Percentiles rank a stretch among this genome's conserved stretches.
Conservation (phyloP, 2,797 vertebrate genomes). For the Peromyscus eremicus region DNA sequence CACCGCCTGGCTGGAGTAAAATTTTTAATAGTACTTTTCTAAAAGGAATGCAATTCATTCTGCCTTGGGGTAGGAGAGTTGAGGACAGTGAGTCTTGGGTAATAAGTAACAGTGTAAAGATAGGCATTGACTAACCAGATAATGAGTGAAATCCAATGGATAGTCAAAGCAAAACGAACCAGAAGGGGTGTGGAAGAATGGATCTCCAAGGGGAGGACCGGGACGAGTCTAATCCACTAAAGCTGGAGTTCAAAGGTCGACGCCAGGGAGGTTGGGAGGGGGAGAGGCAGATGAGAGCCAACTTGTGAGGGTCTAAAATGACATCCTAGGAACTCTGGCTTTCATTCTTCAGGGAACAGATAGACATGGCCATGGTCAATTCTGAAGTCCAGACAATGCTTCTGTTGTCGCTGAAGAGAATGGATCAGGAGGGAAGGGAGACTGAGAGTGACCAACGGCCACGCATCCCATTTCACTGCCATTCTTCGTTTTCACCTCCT, state of each 20-base stretch:
- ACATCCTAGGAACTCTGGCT: background rate
- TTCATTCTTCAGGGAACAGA: background rate
- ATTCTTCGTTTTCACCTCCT: background rate
- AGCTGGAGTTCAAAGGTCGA: background rate
- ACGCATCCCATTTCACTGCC: background rate
- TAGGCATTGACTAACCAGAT: slow-evolving; percentile 27
- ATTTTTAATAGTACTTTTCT: background rate
- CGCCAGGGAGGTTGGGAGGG: background rate
- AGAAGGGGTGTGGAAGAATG: background rate
- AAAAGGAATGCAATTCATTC: slow-evolving; percentile 54
- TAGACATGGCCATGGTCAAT: background rate
- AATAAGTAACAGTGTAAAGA: slow-evolving; percentile 62
- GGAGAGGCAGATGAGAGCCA: background rate
- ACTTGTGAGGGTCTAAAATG: background rate
- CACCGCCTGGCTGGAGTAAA: too few species aligned
- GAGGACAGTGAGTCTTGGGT: slow-evolving; percentile 45
- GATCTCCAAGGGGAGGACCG: background rate
- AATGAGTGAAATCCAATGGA: background rate
- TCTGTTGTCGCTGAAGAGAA: background rate
- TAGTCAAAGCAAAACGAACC: slow-evolving; percentile 1
- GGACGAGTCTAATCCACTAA: background rate
- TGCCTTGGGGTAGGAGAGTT: slow-evolving; percentile 42
- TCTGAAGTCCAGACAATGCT: background rate
- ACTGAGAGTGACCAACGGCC: background rate
- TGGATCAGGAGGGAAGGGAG: background rate